Conservation (phyloP, 2,888 invertebrate genomes). For the Gastracanthus pulcherrimus region DNA sequence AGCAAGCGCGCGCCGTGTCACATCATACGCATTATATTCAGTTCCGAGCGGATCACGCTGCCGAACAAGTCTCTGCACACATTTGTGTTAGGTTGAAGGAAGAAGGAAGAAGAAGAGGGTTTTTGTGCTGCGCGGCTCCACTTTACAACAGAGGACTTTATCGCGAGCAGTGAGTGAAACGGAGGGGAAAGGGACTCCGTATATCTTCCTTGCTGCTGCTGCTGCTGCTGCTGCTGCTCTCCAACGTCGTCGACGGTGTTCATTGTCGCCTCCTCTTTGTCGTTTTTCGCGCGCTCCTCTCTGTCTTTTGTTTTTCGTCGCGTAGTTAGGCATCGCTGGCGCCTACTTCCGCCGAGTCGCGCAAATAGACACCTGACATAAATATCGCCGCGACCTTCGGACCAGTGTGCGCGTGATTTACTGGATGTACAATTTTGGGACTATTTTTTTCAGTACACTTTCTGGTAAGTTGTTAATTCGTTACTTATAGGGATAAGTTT, state of each 20-base stretch:
- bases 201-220: background rate
- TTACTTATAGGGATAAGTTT: background rate
- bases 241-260: background rate
- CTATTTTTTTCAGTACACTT: background rate
- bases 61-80: no score
- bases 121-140: background rate
- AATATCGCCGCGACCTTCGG: background rate
- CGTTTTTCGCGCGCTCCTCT: background rate
- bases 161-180: background rate
- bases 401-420: background rate
- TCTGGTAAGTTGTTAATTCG: background rate
- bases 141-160: background rate
- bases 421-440: background rate
- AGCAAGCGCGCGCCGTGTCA: background rate
- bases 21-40: no score
- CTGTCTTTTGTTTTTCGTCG: background rate
- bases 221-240: background rate
- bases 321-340: background rate
- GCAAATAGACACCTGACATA: background rate
- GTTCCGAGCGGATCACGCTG: no score
- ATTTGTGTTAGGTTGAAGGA: background rate
- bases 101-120: background rate
- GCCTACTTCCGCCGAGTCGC: background rate
- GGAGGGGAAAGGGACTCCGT: background rate
- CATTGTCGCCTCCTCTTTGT: background rate